Evolutionary conservation across 64 coral and sea anemone genomes (phyloP).

Genomic region (Porites australiensis): DNA sequence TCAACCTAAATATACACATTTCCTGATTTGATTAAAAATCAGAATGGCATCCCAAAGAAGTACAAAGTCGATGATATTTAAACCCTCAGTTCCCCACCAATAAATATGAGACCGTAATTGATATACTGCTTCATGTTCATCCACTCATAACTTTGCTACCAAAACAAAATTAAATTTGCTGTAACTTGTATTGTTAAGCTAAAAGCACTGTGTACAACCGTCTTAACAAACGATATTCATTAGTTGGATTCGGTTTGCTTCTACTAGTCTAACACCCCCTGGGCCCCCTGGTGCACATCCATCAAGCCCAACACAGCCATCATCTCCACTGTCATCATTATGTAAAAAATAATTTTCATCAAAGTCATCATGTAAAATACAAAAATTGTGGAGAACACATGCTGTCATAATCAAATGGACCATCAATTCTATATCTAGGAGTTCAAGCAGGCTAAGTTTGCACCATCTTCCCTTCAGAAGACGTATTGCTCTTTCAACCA

Average conservation of each 20-base stretch:
- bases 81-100: too few species aligned
- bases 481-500: conserved; percentile 33
- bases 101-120: too few species aligned
- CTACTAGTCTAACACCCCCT: neutral
- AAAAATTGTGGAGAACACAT: conserved; percentile 53
- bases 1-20: too few species aligned
- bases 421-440: conserved; percentile 61
- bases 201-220: too few species aligned
- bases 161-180: too few species aligned
- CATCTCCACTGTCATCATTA: conserved; percentile 47
- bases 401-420: conserved; percentile 62
- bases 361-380: conserved; percentile 32
- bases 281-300: neutral
- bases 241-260: neutral
- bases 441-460: conserved; percentile 42
- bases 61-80: too few species aligned
- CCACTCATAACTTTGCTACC: too few species aligned
- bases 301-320: neutral
- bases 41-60: too few species aligned
- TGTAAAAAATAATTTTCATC: conserved; percentile 58
- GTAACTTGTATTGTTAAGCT: too few species aligned
- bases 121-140: too few species aligned
- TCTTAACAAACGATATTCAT: neutral
- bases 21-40: too few species aligned
- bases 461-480: conserved; percentile 74